A percentile compares a stretch with the other conserved stretches of the same genome.
Conservation (phyloP, 2,888 invertebrate species). For the Morpho helenor region DNA sequence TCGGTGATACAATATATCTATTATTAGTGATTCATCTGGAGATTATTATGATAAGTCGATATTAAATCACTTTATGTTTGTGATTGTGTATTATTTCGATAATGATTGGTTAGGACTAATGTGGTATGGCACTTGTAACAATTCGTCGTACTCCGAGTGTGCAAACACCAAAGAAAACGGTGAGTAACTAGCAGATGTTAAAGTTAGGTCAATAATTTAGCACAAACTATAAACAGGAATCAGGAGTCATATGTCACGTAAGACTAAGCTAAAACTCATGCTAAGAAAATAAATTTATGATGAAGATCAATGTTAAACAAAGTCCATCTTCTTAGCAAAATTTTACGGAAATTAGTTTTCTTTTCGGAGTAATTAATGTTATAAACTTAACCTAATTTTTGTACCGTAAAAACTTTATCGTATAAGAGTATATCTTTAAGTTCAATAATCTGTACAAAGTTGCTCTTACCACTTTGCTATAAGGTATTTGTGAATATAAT, state of each 20-base stretch:
- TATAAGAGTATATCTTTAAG: too few species aligned
- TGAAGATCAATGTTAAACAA: too few species aligned
- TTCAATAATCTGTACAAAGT: too few species aligned
- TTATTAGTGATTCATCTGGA: slow-evolving; percentile 50
- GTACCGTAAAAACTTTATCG: neutral
- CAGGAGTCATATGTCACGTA: slow-evolving; percentile 11
- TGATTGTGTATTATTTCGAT: slow-evolving; percentile 66
- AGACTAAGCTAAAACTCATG: too few species aligned
- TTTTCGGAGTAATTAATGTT: neutral
- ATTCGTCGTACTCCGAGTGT: slow-evolving; percentile 76
- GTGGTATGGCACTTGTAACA: slow-evolving; percentile 77
- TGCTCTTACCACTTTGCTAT: too few species aligned
- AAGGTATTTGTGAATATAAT: too few species aligned
- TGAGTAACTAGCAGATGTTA: slow-evolving; percentile 48
- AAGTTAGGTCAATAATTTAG: slow-evolving; percentile 35
- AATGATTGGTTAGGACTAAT: slow-evolving; percentile 67
- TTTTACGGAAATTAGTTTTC: neutral
- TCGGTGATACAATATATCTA: slow-evolving; percentile 33
- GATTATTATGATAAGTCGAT: slow-evolving; percentile 60
- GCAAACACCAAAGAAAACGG: slow-evolving; percentile 74
- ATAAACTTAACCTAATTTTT: neutral
- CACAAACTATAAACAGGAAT: slow-evolving; percentile 16
- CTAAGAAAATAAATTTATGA: too few species aligned
- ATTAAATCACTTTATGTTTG: slow-evolving; percentile 62
- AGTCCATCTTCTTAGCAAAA: too few species aligned